A percentile compares a stretch with the other conserved stretches of the same genome.
Evolutionary conservation across 2,888 invertebrate genomes (phyloP).

Genomic region (Buathra laborator): DNA sequence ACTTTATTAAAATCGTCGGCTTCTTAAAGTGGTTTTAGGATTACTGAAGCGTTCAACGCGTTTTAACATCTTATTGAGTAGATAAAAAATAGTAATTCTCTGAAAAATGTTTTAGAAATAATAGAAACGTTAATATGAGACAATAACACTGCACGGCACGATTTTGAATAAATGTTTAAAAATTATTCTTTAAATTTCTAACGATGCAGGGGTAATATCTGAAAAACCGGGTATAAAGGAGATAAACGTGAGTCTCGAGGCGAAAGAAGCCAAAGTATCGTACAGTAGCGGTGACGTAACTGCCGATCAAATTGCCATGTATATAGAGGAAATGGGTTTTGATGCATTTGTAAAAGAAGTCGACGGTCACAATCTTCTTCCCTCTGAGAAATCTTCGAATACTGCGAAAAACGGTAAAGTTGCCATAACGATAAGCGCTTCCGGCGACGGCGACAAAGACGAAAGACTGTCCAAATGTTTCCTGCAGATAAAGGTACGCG

Average conservation of each 20-base stretch:
- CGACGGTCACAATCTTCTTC: conserved; percentile 78
- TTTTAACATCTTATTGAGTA: too few relatives aligned
- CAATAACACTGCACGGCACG: too few relatives aligned
- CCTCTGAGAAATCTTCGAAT: conserved; percentile 37
- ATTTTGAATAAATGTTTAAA: neutral
- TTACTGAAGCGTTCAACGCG: too few relatives aligned
- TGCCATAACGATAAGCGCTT: conserved; percentile 72
- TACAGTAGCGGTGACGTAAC: conserved; percentile 86
- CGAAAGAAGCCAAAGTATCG: conserved; percentile 89
- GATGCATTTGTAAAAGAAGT: conserved; percentile 87
- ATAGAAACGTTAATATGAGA: too few relatives aligned
- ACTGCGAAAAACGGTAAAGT: conserved; percentile 70
- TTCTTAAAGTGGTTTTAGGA: too few relatives aligned
- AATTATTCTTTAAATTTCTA: conserved; percentile 1
- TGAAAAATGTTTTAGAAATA: too few relatives aligned
- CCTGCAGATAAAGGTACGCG: conserved; percentile 79
- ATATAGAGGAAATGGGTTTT: conserved; percentile 93
- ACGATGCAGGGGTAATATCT: conserved; percentile 87
- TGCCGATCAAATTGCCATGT: conserved; percentile 88
- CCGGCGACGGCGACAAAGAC: conserved; percentile 72
- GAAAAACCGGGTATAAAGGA: conserved; percentile 88
- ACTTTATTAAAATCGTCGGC: too few relatives aligned
- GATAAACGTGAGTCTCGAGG: conserved; percentile 88
- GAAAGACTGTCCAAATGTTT: conserved; percentile 77
- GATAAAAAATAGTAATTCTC: too few relatives aligned